Evolutionary conservation across 2,113 vertebrate genomes (phyloP).

Genomic region (Pitta sordida): DNA sequence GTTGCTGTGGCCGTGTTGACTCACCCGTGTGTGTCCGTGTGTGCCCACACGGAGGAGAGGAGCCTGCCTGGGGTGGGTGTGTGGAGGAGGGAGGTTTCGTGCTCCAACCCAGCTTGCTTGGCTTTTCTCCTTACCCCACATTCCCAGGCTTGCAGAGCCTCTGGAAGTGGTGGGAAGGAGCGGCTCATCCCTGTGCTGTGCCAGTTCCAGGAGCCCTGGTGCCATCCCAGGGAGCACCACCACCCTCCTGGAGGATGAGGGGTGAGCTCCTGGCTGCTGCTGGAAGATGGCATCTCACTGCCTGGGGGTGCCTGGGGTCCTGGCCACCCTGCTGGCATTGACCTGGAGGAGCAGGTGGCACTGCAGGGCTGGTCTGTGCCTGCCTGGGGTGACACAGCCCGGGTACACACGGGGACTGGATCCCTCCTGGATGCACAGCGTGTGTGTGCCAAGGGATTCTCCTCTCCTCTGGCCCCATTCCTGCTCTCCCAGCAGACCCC

Average conservation of each 20-base stretch:
- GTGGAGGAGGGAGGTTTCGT: background rate
- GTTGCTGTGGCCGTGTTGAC: background rate
- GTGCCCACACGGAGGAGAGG: background rate
- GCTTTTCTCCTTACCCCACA: background rate
- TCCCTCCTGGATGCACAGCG: background rate
- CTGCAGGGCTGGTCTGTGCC: too few species aligned
- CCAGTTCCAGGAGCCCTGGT: background rate
- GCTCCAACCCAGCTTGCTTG: background rate
- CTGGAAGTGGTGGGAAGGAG: background rate
- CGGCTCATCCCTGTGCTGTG: background rate
- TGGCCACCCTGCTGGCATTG: fast-evolving
- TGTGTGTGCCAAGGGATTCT: background rate
- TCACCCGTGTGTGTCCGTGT: background rate
- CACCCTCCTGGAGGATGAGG: background rate
- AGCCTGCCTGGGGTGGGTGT: fast-evolving
- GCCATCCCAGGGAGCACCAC: background rate
- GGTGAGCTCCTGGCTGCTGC: background rate
- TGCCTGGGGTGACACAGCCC: fast-evolving
- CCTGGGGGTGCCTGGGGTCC: background rate
- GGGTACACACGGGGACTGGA: background rate
- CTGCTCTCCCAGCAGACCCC: background rate
- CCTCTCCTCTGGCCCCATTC: background rate
- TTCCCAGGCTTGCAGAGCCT: background rate
- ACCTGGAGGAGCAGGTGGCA: background rate
- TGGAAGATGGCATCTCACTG: background rate